Percentiles rank a stretch among this genome's conserved stretches.
phyloP scores from a whole-genome alignment of 1,140 invertebrate genomes.

The Drosophila parvula region DNA sequence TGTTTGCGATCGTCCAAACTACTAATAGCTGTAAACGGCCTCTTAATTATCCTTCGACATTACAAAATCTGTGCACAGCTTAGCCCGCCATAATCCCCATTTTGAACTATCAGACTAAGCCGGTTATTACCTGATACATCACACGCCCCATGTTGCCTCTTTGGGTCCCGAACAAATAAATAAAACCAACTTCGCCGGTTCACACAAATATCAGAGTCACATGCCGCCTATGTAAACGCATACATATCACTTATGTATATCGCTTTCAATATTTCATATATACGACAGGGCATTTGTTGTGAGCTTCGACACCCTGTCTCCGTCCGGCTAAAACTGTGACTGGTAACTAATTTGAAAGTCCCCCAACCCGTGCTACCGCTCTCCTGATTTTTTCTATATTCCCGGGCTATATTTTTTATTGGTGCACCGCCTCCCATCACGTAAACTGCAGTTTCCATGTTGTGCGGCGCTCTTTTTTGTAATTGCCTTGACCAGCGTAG shows the following conservation, averaged over 20 bases:
- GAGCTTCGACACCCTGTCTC: neutral
- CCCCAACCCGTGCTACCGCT: constrained; percentile 1
- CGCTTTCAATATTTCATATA: constrained; percentile 57
- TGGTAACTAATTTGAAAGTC: constrained; percentile 71
- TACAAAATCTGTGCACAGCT: constrained; percentile 26
- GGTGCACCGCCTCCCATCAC: constrained; percentile 33
- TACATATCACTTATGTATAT: constrained; percentile 50
- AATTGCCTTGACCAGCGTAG: constrained; percentile 73
- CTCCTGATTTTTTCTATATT: constrained; percentile 47
- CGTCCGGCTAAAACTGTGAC: constrained; percentile 49
- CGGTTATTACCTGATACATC: constrained; percentile 51
- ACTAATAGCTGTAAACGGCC: neutral
- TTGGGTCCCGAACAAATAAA: constrained; percentile 32
- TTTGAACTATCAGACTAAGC: constrained; percentile 42
- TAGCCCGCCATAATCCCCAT: constrained; percentile 35
- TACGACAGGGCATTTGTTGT: constrained; percentile 36
- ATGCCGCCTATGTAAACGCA: constrained; percentile 26
- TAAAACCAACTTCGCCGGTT: constrained; percentile 36
- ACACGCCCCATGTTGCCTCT: constrained; percentile 44
- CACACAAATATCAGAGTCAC: constrained; percentile 24
- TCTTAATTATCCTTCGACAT: constrained; percentile 9
- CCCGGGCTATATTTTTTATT: constrained; percentile 41
- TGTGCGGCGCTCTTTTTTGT: constrained; percentile 55
- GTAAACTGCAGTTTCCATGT: constrained; percentile 41
- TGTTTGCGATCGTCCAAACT: neutral